A percentile compares a stretch with the other conserved stretches of the same genome.
phyloP scores from a whole-genome alignment of 2,113 vertebrate genomes.

The Podilymbus podiceps region DNA sequence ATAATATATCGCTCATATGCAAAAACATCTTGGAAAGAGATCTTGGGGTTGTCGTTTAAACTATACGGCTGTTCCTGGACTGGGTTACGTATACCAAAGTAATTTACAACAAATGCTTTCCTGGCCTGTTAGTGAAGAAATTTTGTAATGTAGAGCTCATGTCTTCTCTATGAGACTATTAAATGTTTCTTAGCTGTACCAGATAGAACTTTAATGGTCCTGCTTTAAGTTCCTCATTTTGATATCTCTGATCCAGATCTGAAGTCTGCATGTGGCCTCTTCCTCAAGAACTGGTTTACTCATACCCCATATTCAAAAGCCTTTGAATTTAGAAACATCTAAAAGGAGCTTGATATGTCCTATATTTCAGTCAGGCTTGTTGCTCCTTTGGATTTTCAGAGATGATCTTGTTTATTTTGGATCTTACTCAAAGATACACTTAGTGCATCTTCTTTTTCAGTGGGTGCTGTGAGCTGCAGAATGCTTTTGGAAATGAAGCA shows the following conservation, averaged over 20 bases:
- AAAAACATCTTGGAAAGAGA: neutral
- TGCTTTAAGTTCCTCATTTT: neutral
- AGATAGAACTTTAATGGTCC: neutral
- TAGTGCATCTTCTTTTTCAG: neutral
- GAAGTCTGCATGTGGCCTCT: neutral
- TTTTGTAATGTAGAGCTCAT: neutral
- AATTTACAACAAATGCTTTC: neutral
- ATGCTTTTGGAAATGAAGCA: neutral
- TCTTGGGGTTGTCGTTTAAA: neutral
- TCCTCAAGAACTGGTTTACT: neutral
- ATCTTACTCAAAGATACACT: neutral
- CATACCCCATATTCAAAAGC: neutral
- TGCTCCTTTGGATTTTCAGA: neutral
- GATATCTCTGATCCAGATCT: neutral
- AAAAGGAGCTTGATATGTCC: neutral
- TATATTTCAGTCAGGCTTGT: neutral
- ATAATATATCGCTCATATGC: neutral
- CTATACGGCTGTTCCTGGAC: neutral
- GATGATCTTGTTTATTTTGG: neutral
- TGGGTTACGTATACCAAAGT: neutral
- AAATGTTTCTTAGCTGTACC: neutral
- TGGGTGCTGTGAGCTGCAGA: neutral
- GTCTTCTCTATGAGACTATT: neutral
- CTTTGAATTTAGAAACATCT: neutral
- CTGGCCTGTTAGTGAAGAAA: neutral